Conservation (phyloP, 2,888 invertebrate genomes). For the Tetrapedia diversipes region DNA sequence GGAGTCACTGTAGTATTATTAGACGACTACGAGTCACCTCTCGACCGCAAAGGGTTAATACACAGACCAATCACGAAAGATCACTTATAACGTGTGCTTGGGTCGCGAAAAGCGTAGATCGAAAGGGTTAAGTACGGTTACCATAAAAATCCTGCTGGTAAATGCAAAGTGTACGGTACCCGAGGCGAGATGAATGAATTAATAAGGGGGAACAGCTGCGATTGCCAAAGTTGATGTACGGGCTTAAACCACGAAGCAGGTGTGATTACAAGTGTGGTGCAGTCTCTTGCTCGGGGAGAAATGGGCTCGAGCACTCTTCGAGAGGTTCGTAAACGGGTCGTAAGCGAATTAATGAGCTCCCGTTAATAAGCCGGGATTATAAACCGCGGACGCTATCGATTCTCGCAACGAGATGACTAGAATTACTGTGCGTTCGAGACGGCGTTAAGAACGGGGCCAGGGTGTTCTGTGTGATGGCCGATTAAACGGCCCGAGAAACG, state of each 20-base stretch:
- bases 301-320: neutral
- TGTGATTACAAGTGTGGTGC: conserved; percentile 15
- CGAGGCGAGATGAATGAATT: conserved; percentile 2
- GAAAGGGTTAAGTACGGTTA: neutral
- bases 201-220: conserved; percentile 27
- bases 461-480: neutral
- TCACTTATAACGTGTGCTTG: no score
- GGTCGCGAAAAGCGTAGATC: no score
- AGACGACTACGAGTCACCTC: no score
- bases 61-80: no score
- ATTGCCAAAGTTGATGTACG: conserved; percentile 23
- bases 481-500: conserved; percentile 15
- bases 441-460: neutral
- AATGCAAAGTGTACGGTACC: neutral
- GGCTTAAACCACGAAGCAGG: conserved; percentile 27
- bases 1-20: no score
- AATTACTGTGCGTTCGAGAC: neutral
- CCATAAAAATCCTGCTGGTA: neutral
- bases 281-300: conserved; percentile 8
- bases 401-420: neutral
- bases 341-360: conserved; percentile 3
- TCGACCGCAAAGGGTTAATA: no score
- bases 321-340: conserved; percentile 10
- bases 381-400: neutral
- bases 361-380: neutral